Conservation (phyloP, 2,888 invertebrate genomes). For the Laothoe populi region DNA sequence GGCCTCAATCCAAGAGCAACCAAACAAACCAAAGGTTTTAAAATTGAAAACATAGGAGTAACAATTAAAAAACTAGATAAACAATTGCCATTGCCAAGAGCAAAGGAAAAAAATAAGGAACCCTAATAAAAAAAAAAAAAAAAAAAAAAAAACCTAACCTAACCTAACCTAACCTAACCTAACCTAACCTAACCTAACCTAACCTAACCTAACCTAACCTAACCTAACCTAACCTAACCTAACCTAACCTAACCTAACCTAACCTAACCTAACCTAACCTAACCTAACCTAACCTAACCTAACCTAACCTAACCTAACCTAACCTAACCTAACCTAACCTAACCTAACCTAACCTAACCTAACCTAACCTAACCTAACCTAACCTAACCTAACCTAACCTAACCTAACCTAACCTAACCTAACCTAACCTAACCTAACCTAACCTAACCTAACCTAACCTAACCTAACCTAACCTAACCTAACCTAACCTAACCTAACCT, state of each 20-base stretch:
- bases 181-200: constrained; percentile 30
- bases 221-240: constrained; percentile 30
- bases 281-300: constrained; percentile 29
- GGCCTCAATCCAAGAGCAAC: too few species aligned
- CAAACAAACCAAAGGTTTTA: too few species aligned
- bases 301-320: constrained; percentile 29
- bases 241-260: constrained; percentile 30
- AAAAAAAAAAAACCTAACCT: too few species aligned
- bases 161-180: constrained; percentile 31
- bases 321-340: constrained; percentile 27
- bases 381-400: constrained; percentile 31
- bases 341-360: constrained; percentile 29
- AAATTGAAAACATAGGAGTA: too few species aligned
- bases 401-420: constrained; percentile 31
- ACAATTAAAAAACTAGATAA: too few species aligned
- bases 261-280: constrained; percentile 27
- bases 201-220: constrained; percentile 29
- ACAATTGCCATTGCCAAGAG: too few species aligned
- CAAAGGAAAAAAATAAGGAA: too few species aligned
- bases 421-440: constrained; percentile 31
- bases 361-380: constrained; percentile 27
- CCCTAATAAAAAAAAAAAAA: constrained; percentile 27
- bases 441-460: constrained; percentile 32
- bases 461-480: constrained; percentile 30
- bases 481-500: constrained; percentile 30